Percentiles rank a stretch among this genome's conserved stretches.
Evolutionary conservation across 2,113 vertebrate genomes (phyloP).

Genomic region (Trinectes maculatus): DNA sequence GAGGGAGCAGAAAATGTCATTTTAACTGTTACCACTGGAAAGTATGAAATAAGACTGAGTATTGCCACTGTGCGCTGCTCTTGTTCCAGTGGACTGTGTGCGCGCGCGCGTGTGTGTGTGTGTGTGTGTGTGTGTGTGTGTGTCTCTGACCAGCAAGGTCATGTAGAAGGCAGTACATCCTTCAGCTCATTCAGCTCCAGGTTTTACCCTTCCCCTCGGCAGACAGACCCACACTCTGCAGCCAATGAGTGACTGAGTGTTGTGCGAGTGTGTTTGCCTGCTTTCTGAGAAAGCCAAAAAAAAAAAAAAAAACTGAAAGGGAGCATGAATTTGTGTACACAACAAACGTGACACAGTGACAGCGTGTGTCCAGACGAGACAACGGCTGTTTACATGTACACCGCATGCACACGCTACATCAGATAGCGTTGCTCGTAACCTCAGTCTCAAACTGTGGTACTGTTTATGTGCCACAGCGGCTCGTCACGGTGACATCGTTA

Average conservation of each 20-base stretch:
- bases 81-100: slow-evolving; percentile 29
- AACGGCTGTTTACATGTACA: slow-evolving; percentile 52
- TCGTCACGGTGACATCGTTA: slow-evolving; percentile 23
- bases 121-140: slow-evolving; percentile 5
- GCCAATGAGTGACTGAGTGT: slow-evolving; percentile 18
- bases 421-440: slow-evolving; percentile 31
- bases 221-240: slow-evolving; percentile 13
- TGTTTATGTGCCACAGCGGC: slow-evolving; percentile 37
- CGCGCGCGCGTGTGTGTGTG: slow-evolving; percentile 20
- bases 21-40: slow-evolving; percentile 77
- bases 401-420: slow-evolving; percentile 13
- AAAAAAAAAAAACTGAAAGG: neutral
- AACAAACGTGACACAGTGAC: slow-evolving; percentile 37
- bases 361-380: slow-evolving; percentile 30
- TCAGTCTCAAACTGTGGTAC: slow-evolving; percentile 28
- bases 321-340: slow-evolving; percentile 40
- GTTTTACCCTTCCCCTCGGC: slow-evolving; percentile 43
- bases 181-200: slow-evolving; percentile 53
- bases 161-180: slow-evolving; percentile 58
- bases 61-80: slow-evolving; percentile 44
- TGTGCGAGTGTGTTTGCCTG: slow-evolving; percentile 16
- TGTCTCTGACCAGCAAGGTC: slow-evolving; percentile 68
- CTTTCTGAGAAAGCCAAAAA: neutral
- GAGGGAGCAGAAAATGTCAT: slow-evolving; percentile 76
- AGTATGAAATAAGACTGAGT: slow-evolving; percentile 73